Base-by-base conservation (phyloP, 1,140 invertebrate species). In the Magallana gigas region DNA sequence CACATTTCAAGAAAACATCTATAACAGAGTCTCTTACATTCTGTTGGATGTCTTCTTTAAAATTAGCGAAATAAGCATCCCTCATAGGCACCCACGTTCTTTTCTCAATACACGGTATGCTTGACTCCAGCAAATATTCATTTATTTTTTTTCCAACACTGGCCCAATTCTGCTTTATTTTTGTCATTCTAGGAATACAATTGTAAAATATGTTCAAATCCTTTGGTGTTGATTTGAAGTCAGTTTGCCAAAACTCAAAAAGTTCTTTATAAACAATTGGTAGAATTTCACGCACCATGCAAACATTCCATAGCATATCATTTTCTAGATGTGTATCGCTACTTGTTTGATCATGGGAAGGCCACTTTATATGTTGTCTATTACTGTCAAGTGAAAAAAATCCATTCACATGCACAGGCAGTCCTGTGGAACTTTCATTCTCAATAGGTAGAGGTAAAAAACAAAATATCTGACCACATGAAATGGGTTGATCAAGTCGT, bases 401-500 rank as follows among this genome's bases (percentile, higher is more conserved):
- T 4, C 92, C 93, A 89, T 94, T 94, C 1, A 94, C 90, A 85
- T 94, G 91, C 18, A 93, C 89, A 11, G 92, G 93, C 12, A 93
- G 71, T 36, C 89, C 88, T 7, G 92, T 93, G 18, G 88, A 83
- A 29, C 92, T 87, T 87, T 90, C 87, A 48, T 76, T 29, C 58
- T 88, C 80, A 62, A 89, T 57, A 57, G 93, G 92, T 5, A 93
- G 90, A 36, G 93, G 93, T 29, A 94, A 88, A 84, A 92, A 91
- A 86, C 93, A 94, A 88, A 92, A 94, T 3, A 91, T 86, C 60
- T 90, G 89, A 8, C 88, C 68, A 12, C 9, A 82, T 12, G 36
- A 23, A 62, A 64, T 57, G 59, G 59, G 57, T 18, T 62, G 18
- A 7, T 86, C 82, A 60, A 59, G 29, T 11, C 62, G 84, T 7